Conservation (phyloP, 2,113 vertebrate species). For the Dissostichus mawsoni region DNA sequence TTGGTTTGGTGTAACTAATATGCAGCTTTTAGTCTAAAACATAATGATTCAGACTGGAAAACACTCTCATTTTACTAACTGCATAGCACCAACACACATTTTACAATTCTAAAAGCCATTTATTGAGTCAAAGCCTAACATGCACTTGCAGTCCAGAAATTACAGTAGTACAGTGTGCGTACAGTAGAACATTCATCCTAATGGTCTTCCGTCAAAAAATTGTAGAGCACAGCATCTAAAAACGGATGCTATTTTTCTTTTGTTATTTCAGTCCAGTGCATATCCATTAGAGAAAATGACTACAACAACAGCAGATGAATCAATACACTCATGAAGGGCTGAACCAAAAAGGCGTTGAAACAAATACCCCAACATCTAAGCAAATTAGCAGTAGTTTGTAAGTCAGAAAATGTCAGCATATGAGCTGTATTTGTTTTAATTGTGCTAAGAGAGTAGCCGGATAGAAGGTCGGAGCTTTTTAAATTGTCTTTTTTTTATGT, state of each 20-base stretch:
- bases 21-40: slow-evolving; percentile 54
- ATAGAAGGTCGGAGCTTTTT: slow-evolving; percentile 19
- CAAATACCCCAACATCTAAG: slow-evolving; percentile 32
- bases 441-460: not conserved
- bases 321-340: slow-evolving; percentile 22
- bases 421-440: slow-evolving; percentile 22
- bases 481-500: slow-evolving; percentile 21
- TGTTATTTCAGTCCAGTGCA: slow-evolving; percentile 28
- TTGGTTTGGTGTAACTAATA: slow-evolving; percentile 32
- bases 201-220: slow-evolving; percentile 43
- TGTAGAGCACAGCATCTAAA: slow-evolving; percentile 18
- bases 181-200: slow-evolving; percentile 48
- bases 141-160: slow-evolving; percentile 44
- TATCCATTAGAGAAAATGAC: slow-evolving; percentile 53
- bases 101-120: slow-evolving; percentile 52
- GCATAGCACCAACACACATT: slow-evolving; percentile 45
- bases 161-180: slow-evolving; percentile 35
- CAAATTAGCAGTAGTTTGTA: slow-evolving; percentile 30
- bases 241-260: slow-evolving; percentile 6
- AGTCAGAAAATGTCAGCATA: slow-evolving; percentile 14
- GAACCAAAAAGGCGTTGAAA: not conserved
- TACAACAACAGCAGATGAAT: slow-evolving; percentile 24
- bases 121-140: slow-evolving; percentile 66
- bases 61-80: slow-evolving; percentile 16
- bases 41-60: slow-evolving; percentile 44